These are phyloP conservation scores for Rhodophaea formosa DNA, from an alignment of 2,888 invertebrate genomes.

Conservation along the genomic window DNA sequence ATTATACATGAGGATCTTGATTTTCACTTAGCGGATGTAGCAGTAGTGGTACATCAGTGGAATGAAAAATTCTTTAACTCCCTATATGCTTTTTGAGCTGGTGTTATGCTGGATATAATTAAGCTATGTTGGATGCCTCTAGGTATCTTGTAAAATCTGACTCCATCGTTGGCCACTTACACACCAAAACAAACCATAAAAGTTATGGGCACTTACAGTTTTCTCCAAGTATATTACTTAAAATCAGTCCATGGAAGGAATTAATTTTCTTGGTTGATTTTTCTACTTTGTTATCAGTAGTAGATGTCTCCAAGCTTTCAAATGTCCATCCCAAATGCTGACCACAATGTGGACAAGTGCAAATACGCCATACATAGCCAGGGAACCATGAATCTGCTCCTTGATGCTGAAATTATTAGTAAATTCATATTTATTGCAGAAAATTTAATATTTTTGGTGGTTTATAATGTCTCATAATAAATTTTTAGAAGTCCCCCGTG, in stretches of 20 bases:
- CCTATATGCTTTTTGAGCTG: no score
- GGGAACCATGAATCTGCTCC: conserved; percentile 84
- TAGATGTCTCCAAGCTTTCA: conserved; percentile 52
- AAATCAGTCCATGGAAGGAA: conserved; percentile 70
- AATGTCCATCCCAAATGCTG: conserved; percentile 84
- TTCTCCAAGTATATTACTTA: conserved; percentile 71
- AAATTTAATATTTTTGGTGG: no score
- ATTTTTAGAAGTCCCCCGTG: no score
- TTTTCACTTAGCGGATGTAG: no score
- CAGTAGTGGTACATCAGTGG: no score
- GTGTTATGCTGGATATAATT: no score
- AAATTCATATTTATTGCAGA: no score
- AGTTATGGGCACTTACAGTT: conserved; percentile 63
- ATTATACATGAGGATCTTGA: no score
- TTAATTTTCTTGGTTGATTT: conserved; percentile 41
- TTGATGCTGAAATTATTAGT: conserved; percentile 62
- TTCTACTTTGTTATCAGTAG: conserved; percentile 35
- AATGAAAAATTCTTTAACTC: no score
- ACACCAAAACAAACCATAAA: background rate
- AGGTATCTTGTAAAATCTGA: background rate
- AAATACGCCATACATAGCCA: conserved; percentile 83
- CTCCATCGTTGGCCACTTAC: background rate
- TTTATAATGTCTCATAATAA: no score
- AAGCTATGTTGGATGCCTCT: no score
- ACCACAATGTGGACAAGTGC: conserved; percentile 82